These are phyloP conservation scores for Poecilus cupreus DNA, from an alignment of 2,888 invertebrate genomes.

Conservation along the genomic window DNA sequence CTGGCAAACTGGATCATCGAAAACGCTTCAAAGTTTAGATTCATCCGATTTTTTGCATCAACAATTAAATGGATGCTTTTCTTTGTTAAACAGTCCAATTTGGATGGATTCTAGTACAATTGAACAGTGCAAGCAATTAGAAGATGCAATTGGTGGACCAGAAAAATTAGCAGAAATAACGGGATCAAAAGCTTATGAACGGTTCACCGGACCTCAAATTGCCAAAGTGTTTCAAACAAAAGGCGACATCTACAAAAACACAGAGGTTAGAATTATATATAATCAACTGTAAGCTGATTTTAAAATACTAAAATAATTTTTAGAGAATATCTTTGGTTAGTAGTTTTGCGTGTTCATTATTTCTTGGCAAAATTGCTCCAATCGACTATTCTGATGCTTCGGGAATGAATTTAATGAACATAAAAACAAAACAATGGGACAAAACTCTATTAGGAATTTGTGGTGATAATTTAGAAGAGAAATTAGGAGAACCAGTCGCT, in stretches of 20 bases:
- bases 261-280: constrained; percentile 76
- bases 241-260: constrained; percentile 81
- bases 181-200: constrained; percentile 90
- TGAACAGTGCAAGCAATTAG: constrained; percentile 84
- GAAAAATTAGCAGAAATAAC: constrained; percentile 85
- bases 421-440: constrained; percentile 86
- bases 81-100: constrained; percentile 87
- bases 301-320: constrained; percentile 62
- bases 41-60: constrained; percentile 87
- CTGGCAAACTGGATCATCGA: constrained; percentile 88
- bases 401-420: constrained; percentile 96
- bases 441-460: constrained; percentile 83
- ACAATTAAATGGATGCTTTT: constrained; percentile 87
- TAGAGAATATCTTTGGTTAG: constrained; percentile 94
- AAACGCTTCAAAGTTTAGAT: constrained; percentile 79
- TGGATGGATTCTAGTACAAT: constrained; percentile 97
- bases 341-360: constrained; percentile 92
- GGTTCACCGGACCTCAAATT: constrained; percentile 96
- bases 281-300: background rate
- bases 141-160: constrained; percentile 84
- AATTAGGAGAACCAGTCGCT: constrained; percentile 85
- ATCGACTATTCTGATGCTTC: constrained; percentile 95
- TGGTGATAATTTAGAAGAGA: constrained; percentile 82
- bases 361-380: constrained; percentile 90
- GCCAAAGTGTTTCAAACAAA: constrained; percentile 87